These are phyloP conservation scores for Ascaphus truei DNA, from an alignment of 2,113 vertebrate species.

Conservation along the genomic window DNA sequence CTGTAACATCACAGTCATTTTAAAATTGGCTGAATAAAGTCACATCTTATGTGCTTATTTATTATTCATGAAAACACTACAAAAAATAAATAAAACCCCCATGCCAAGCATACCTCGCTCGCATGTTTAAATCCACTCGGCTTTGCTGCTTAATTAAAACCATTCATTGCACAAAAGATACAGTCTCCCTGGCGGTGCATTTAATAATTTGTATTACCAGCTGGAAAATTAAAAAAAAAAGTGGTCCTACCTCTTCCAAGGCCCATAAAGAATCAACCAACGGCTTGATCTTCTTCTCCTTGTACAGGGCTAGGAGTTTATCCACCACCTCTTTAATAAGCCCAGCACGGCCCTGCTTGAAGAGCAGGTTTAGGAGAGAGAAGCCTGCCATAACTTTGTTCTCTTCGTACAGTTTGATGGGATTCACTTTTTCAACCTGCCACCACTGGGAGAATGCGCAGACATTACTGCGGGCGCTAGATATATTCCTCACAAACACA, in stretches of 20 bases:
- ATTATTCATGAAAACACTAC: neutral
- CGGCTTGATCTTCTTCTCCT: conserved; percentile 88
- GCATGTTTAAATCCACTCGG: neutral
- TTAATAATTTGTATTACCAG: neutral
- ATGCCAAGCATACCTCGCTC: neutral
- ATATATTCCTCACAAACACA: neutral
- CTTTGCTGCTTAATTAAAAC: neutral
- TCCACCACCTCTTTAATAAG: conserved; percentile 79
- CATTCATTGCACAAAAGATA: neutral
- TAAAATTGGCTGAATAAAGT: too few relatives aligned
- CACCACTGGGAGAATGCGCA: conserved; percentile 80
- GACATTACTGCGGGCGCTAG: neutral
- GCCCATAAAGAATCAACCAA: conserved; percentile 95
- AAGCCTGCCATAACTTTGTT: conserved; percentile 97
- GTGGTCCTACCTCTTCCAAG: conserved; percentile 87
- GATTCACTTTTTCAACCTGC: conserved; percentile 98
- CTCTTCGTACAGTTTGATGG: conserved; percentile 96
- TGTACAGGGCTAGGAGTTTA: conserved; percentile 82
- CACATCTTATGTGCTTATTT: neutral
- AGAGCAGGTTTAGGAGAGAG: conserved; percentile 92
- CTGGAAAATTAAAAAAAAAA: neutral
- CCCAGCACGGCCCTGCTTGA: conserved; percentile 82
- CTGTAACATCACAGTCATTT: too few relatives aligned
- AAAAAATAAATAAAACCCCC: neutral
- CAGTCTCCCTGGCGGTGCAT: neutral